These are phyloP conservation scores for Sminthurinus aureus DNA, from an alignment of 2,888 invertebrate genomes.

Conservation along the genomic window DNA sequence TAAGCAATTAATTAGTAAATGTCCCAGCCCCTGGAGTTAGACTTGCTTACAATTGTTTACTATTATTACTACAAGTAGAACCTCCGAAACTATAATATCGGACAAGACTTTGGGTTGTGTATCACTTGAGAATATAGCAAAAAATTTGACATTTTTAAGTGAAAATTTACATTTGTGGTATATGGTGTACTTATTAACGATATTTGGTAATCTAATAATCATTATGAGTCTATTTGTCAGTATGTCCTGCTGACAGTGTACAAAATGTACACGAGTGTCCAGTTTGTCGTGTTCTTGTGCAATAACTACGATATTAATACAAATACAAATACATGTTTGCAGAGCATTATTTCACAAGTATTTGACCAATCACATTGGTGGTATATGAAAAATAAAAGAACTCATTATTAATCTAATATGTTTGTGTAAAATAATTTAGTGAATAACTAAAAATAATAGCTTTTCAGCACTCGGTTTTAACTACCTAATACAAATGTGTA, in stretches of 20 bases:
- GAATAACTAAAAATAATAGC: too few relatives aligned
- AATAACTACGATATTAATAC: neutral
- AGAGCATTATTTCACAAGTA: neutral
- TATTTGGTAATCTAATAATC: too few relatives aligned
- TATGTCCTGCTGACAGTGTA: neutral
- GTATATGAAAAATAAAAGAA: neutral
- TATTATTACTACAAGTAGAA: neutral
- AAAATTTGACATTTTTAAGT: too few relatives aligned
- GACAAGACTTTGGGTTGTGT: too few relatives aligned
- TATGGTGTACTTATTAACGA: too few relatives aligned
- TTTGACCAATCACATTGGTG: neutral
- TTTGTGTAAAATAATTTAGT: neutral
- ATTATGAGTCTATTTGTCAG: neutral
- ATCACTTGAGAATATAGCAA: too few relatives aligned
- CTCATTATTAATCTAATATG: neutral
- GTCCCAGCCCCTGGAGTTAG: constrained; percentile 15
- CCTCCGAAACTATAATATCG: too few relatives aligned
- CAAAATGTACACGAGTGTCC: constrained; percentile 5
- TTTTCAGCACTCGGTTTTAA: too few relatives aligned
- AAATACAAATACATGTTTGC: neutral
- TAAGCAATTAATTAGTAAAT: constrained; percentile 27
- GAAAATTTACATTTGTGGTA: too few relatives aligned
- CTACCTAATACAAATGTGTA: too few relatives aligned
- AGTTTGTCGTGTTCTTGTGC: neutral
- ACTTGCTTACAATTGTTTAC: constrained; percentile 18